Base-by-base conservation (phyloP, 2,797 vertebrate genomes). In the Falco columbarius region DNA sequence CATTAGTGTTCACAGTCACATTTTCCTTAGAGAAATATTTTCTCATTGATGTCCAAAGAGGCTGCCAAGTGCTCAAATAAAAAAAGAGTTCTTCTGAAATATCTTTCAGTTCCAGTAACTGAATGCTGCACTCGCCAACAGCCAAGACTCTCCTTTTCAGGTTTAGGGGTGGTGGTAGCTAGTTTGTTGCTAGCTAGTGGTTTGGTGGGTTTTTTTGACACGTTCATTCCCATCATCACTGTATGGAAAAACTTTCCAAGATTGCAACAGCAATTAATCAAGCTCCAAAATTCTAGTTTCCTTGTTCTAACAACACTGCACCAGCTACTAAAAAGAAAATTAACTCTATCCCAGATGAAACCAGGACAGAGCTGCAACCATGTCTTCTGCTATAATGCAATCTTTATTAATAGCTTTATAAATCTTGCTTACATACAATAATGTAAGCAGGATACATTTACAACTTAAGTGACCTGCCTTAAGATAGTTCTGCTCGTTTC, bases 81-180 rank as follows among this genome's bases (percentile, higher is more conserved):
- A 89, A 42, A 42, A 81, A 36, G 13, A 44, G 46, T 40, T 89
- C n/a, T 72, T 76, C 49, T 61, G 36, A 63, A 71, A 2, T 15
- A 59, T 14, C 54, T 74, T 76, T 71, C 21, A 1, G 8, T 55
- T 85, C 30, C 2, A 0, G 29, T 27, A 81, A 81, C 23, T 27
- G 23, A 36, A 5, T 40, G 63, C 18, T 12, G 34, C 18, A 29
- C 58, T 51, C n/a, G 59, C 14, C 54, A 34, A 47, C 14, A 76
- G 38, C 42, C 34, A 38, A 49, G n/a, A 54, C 0, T 1, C 4
- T 7, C 11, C 18, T 54, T 68, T 6, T 15, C 15, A 27, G 23
- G 26, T 24, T n/a, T 38, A 40, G 29, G 16, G 6, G 12, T 13
- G 29, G 29, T 54, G 6, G 14, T 1, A 3, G 20, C 79, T 13